A percentile compares a stretch with the other conserved stretches of the same genome.
phyloP scores from a whole-genome alignment of 2,888 invertebrate species.

The Matsumyia berberina region DNA sequence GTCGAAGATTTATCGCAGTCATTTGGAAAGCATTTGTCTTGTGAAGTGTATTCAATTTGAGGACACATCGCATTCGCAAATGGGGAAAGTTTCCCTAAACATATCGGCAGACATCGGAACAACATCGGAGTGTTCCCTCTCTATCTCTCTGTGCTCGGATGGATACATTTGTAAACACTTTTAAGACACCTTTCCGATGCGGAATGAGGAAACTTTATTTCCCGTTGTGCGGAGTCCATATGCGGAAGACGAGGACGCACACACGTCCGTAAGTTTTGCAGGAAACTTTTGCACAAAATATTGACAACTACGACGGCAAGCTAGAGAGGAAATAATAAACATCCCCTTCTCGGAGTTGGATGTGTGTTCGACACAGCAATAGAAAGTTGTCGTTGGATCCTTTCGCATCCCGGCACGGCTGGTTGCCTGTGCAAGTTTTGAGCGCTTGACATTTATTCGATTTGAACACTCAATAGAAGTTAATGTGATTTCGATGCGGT shows the following conservation, averaged over 20 bases:
- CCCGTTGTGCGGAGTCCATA: conserved; percentile 13
- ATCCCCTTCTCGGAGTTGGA: conserved; percentile 27
- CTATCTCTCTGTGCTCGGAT: conserved; percentile 6
- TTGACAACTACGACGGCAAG: conserved; percentile 71
- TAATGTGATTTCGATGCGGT: conserved; percentile 74
- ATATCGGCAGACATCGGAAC: conserved; percentile 49
- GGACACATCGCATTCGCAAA: conserved; percentile 67
- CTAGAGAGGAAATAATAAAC: conserved; percentile 67
- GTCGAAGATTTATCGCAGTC: conserved; percentile 69
- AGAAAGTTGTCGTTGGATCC: conserved; percentile 62
- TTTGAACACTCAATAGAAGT: conserved; percentile 74
- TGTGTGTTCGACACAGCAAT: conserved; percentile 16
- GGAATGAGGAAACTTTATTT: conserved; percentile 64
- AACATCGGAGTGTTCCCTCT: not conserved
- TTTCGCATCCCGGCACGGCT: conserved; percentile 36
- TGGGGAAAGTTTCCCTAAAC: conserved; percentile 71
- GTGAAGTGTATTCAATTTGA: conserved; percentile 73
- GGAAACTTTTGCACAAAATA: conserved; percentile 66
- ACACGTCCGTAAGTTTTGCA: conserved; percentile 38
- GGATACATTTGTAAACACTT: conserved; percentile 73
- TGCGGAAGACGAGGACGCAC: conserved; percentile 27
- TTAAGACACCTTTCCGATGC: conserved; percentile 70
- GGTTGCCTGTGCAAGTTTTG: conserved; percentile 62
- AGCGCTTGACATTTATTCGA: conserved; percentile 74
- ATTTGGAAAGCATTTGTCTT: conserved; percentile 74